Percentiles rank a stretch among this genome's conserved stretches.
Evolutionary conservation across 1,140 invertebrate species (phyloP).

Genomic region (Psix sp.): DNA sequence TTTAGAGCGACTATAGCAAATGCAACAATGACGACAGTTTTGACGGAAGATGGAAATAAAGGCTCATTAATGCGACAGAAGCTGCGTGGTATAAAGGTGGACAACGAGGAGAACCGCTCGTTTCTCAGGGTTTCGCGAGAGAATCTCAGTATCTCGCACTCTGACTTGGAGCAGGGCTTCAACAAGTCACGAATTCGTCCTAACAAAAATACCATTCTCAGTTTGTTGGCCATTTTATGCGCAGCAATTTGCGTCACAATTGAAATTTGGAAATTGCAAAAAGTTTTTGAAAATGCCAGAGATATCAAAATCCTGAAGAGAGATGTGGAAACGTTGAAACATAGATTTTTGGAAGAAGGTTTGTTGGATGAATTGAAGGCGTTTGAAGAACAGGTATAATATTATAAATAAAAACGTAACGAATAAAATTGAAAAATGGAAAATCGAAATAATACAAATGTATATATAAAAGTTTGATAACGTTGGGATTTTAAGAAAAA

Average conservation of each 20-base stretch:
- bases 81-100: slow-evolving; percentile 11
- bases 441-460: slow-evolving; percentile 19
- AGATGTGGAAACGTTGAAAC: slow-evolving; percentile 69
- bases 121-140: slow-evolving; percentile 72
- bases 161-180: slow-evolving; percentile 69
- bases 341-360: slow-evolving; percentile 65
- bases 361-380: slow-evolving; percentile 68
- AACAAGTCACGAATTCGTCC: slow-evolving; percentile 55
- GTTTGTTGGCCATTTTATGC: slow-evolving; percentile 58
- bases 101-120: slow-evolving; percentile 63
- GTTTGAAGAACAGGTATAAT: slow-evolving; percentile 70
- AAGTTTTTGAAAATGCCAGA: slow-evolving; percentile 53
- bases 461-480: too few relatives aligned
- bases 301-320: slow-evolving; percentile 67
- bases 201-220: slow-evolving; percentile 60
- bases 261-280: slow-evolving; percentile 68
- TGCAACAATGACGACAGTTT: slow-evolving; percentile 67
- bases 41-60: slow-evolving; percentile 57
- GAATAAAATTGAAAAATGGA: not conserved
- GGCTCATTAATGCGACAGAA: slow-evolving; percentile 53
- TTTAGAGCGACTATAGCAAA: slow-evolving; percentile 14
- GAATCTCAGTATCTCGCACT: slow-evolving; percentile 69
- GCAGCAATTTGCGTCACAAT: slow-evolving; percentile 61
- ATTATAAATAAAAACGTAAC: not conserved
- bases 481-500: too few relatives aligned